Conservation (phyloP, 2,888 invertebrate genomes). For the Tenthredo amoena region DNA sequence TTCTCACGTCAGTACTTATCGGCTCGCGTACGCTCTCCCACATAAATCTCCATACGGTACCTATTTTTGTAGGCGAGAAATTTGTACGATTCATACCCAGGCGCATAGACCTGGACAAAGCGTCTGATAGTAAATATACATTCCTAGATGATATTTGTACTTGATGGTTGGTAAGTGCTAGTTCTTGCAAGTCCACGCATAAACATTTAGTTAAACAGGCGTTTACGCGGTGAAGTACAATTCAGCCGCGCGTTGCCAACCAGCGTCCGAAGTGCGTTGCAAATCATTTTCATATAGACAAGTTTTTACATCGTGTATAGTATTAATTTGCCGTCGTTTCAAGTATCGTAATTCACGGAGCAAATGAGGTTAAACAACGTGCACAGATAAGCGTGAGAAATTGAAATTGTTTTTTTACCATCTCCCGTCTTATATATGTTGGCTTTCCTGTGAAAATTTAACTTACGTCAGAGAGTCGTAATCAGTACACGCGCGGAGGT, state of each 20-base stretch:
- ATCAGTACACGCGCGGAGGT: constrained; percentile 35
- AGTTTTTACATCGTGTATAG: constrained; percentile 69
- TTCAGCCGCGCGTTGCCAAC: constrained; percentile 34
- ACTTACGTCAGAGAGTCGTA: constrained; percentile 46
- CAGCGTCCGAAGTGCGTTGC: constrained; percentile 57
- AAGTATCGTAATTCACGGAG: constrained; percentile 59
- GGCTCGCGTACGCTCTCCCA: neutral
- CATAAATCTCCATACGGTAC: neutral
- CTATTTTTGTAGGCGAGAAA: neutral
- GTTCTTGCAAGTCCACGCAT: constrained; percentile 2
- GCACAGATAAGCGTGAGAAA: constrained; percentile 50
- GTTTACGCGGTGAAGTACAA: constrained; percentile 7
- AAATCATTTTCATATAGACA: constrained; percentile 70
- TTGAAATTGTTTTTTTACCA: constrained; percentile 33
- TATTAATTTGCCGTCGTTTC: constrained; percentile 68
- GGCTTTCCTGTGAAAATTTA: constrained; percentile 45
- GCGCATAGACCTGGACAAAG: neutral
- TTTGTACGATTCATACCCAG: neutral
- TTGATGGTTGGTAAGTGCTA: constrained; percentile 5
- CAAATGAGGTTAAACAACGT: constrained; percentile 50
- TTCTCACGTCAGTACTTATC: constrained; percentile 48
- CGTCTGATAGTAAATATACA: neutral
- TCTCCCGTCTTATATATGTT: constrained; percentile 13
- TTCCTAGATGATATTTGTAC: neutral
- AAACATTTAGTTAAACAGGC: neutral